Evolutionary conservation across 2,797 vertebrate species (phyloP), one percentile per base, ranked within the genome.

Genomic region (Leucoraja ocellata): DNA sequence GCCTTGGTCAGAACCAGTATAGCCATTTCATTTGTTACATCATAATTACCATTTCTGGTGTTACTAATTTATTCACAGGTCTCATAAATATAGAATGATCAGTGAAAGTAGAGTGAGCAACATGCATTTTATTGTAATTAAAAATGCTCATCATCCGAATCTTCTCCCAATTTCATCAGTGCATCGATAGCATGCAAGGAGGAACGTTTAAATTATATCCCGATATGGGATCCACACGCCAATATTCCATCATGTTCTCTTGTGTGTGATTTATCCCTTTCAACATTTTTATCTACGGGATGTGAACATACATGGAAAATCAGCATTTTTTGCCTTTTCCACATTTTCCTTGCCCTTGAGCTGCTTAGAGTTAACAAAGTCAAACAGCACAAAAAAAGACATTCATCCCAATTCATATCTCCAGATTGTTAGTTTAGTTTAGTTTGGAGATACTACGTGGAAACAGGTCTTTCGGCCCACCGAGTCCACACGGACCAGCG

Each of bases 11-110:
- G 71, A 74, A 92, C 39, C 65, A n/a, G 39, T 91, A 54, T 74
- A 74, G 65, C 58, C 39, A 46, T 39, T 54, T 54, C 18, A 74
- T 91, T 25, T 74, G 74, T 74, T 54, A 71, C 32, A 54, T 71
- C 90, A 91, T 73, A 73, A 46, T 92, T 92, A 28, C 90, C 71
- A 54, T n/a, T 91, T 74, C 46, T 74, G 36, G 18, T 58, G 76
- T 73, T 54, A 58, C 68, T 92, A 92, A 92, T 92, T 74, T 74
- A 92, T 92, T 74, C 65, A 28, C 71, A n/a, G 90, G 71, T 32
- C 71, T 74, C 90, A 74, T 76, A 92, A 92, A 88, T 88, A 68
- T 88, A 88, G 84, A 88, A 65, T 65, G 63, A 63, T 21, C 84
- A 88, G 68, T 88, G 84, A 88, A 92, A 92, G 36, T 36, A 46